Conservation (phyloP, 1,140 invertebrate genomes). For the Ostrea denselamellosa region DNA sequence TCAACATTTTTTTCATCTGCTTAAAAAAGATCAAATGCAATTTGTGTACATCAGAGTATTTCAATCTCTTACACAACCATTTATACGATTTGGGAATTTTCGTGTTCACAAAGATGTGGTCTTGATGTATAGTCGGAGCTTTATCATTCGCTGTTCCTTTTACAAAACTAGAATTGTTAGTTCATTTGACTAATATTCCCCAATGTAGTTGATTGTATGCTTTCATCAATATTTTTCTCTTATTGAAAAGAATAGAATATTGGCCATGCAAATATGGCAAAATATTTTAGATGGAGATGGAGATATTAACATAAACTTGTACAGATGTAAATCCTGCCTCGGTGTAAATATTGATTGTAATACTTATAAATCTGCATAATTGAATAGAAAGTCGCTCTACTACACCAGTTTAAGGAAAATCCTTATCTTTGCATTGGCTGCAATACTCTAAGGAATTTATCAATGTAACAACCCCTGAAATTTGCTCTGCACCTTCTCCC, state of each 20-base stretch:
- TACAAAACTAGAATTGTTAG: no score
- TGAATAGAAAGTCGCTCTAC: background rate
- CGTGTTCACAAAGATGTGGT: no score
- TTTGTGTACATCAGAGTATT: no score
- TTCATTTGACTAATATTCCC: no score
- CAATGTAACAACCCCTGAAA: background rate
- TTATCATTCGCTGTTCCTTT: no score
- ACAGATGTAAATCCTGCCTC: background rate
- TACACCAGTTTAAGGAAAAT: background rate
- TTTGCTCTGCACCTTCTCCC: background rate
- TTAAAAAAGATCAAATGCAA: no score
- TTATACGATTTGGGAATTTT: no score
- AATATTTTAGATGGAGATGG: background rate
- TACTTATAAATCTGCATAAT: background rate
- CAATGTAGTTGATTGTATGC: no score
- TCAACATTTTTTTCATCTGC: no score
- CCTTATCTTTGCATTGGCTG: background rate
- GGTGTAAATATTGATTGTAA: background rate
- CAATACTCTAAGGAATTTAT: background rate
- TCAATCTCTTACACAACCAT: no score
- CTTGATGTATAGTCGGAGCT: no score
- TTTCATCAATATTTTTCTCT: no score
- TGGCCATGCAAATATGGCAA: background rate
- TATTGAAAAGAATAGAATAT: background rate
- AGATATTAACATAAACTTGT: background rate